phyloP scores from a whole-genome alignment of 2,888 invertebrate genomes.

The Lithosia quadra region DNA sequence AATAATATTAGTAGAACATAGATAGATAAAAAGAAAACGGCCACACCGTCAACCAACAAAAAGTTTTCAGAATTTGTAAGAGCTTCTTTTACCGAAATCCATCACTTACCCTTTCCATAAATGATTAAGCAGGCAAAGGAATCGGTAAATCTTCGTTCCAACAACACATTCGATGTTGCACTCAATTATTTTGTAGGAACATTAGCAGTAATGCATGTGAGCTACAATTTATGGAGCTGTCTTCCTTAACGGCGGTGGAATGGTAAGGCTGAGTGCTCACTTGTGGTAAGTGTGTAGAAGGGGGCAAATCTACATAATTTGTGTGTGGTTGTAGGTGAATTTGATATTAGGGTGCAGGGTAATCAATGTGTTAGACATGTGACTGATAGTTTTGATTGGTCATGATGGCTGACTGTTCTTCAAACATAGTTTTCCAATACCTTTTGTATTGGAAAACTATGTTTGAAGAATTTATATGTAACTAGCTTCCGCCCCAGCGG shows the following conservation, averaged over 20 bases:
- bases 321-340: background rate
- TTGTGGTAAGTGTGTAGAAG: conserved; percentile 15
- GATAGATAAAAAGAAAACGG: too few relatives aligned
- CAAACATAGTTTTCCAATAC: too few relatives aligned
- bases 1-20: too few relatives aligned
- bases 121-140: background rate
- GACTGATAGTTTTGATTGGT: background rate
- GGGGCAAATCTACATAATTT: conserved; percentile 11
- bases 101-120: background rate
- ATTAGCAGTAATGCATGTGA: conserved; percentile 57
- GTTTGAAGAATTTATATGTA: too few relatives aligned
- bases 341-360: background rate
- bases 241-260: conserved; percentile 45
- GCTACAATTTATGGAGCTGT: conserved; percentile 53
- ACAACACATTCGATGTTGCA: conserved; percentile 24
- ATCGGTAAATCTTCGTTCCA: conserved; percentile 7
- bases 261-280: conserved; percentile 29
- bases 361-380: background rate
- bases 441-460: too few relatives aligned
- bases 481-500: too few relatives aligned
- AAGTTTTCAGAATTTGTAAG: background rate
- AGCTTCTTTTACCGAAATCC: background rate
- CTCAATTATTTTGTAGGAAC: conserved; percentile 56
- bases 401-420: too few relatives aligned
- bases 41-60: too few relatives aligned